Evolutionary conservation across 2,797 vertebrate species (phyloP), one percentile per base, ranked within the genome.

Genomic region (Huso huso): DNA sequence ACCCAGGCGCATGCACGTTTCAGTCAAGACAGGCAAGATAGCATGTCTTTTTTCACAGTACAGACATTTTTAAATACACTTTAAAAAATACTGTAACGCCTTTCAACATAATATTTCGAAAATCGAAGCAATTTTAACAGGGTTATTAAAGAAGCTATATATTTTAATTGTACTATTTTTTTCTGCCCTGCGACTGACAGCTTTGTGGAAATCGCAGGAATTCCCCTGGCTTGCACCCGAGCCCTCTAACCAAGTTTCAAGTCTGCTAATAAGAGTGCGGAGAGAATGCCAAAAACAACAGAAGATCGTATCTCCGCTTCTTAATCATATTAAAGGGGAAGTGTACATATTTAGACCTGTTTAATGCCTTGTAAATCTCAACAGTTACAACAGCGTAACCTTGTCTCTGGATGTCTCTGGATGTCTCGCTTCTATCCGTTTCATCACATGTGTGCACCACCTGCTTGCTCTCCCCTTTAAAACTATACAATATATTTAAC

Each of bases 181-280:
- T 10, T 23, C 15, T 49, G 60, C 15, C 48, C 51, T 7, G 49
- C 53, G 68, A 59, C 64, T 71, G 49, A 63, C 6, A 68, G 68
- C 51, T 10, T 6, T 52, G 57, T 13, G 15, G 6, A 37, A 65
- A 10, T 37, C 7, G 53, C 55, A 55, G 77, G 75, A 77, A 79
- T 73, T 79, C 72, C 77, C 75, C 74, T 37, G 6, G 59, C 18
- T 37, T 72, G 63, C 10, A 57, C 57, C 53, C 49, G 11, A 9
- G 12, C 12, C 6, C 55, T n/a, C 55, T n/a, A 6, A 58, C 55
- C 6, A 10, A 57, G 72, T 72, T 37, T 74, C 65, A 7, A 48
- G 62, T 70, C 55, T 67, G 70, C 69, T 53, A 59, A 71, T 68
- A 63, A 52, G 23, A 61, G 7, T 23, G 13, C 8, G 15, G 10